Evolutionary conservation across 2,797 vertebrate species (phyloP).

Genomic region (Schizothorax lantsangensis): DNA sequence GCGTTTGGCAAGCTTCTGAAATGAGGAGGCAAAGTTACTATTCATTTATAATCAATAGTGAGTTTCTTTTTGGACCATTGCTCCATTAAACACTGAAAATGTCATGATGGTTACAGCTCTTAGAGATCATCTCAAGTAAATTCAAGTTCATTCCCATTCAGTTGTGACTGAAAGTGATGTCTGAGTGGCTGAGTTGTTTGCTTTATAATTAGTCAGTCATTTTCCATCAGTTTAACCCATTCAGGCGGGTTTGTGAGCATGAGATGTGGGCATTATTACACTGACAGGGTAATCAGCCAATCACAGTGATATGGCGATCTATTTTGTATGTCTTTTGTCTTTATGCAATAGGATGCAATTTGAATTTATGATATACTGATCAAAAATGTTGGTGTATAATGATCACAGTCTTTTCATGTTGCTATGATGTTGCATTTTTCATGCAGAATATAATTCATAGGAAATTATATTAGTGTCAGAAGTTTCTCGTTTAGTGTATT

Average conservation of each 20-base stretch:
- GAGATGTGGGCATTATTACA: not conserved
- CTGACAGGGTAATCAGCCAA: not conserved
- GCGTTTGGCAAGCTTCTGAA: not conserved
- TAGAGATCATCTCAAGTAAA: not conserved
- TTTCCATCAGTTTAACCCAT: not conserved
- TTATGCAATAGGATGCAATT: too few species aligned
- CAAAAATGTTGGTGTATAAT: not conserved
- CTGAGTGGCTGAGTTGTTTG: slow-evolving; percentile 2
- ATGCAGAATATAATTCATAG: not conserved
- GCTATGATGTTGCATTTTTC: not conserved
- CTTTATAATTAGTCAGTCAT: not conserved
- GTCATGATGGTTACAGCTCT: not conserved
- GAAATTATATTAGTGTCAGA: not conserved
- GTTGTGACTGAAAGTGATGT: not conserved
- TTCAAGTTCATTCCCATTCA: not conserved
- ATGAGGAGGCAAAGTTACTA: slow-evolving; percentile 6
- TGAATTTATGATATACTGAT: not conserved
- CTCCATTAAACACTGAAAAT: slow-evolving; percentile 10
- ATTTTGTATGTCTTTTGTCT: not conserved
- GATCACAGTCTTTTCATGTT: not conserved
- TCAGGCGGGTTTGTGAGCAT: not conserved
- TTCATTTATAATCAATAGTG: not conserved
- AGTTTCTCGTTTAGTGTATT: not conserved
- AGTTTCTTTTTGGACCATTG: slow-evolving; percentile 7
- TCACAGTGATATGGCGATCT: not conserved